A percentile compares a stretch with the other conserved stretches of the same genome.
phyloP scores from a whole-genome alignment of 37 sponge, comb jelly and placozoan species.

The Beroe forskalii region DNA sequence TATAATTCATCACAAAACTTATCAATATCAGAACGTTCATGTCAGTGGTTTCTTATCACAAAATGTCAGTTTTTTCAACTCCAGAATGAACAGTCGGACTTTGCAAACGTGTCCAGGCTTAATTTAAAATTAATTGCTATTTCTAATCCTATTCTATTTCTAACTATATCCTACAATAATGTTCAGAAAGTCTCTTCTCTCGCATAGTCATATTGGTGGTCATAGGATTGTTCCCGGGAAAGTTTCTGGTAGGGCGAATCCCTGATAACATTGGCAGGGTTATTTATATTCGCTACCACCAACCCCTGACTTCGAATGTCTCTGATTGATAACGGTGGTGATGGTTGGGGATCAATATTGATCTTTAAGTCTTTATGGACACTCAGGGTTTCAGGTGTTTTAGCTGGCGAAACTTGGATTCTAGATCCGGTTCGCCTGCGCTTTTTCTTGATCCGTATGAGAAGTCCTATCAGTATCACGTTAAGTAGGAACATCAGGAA shows the following conservation, averaged over 20 bases:
- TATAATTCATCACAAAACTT: too few relatives aligned
- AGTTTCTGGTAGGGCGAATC: background rate
- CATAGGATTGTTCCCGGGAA: background rate
- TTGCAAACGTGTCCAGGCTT: too few relatives aligned
- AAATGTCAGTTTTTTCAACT: too few relatives aligned
- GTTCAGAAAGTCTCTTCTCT: background rate
- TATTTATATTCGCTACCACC: background rate
- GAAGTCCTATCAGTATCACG: background rate
- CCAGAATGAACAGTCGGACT: too few relatives aligned
- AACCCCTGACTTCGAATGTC: background rate
- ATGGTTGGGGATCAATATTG: background rate
- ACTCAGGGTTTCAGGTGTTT: background rate
- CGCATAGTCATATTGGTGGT: background rate
- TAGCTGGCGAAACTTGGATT: background rate
- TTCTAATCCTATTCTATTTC: background rate
- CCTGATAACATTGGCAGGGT: background rate
- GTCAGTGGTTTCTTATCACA: too few relatives aligned
- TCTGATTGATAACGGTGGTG: background rate
- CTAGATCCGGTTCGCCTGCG: background rate
- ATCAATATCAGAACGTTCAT: too few relatives aligned
- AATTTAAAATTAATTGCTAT: too few relatives aligned
- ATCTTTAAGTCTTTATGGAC: background rate
- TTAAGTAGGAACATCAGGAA: background rate
- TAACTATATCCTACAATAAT: background rate
- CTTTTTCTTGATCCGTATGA: background rate